Percentiles rank a stretch among this genome's conserved stretches.
These are phyloP conservation scores for Ecdyonurus torrentis DNA, from an alignment of 2,888 invertebrate genomes.

Conservation along the genomic window DNA sequence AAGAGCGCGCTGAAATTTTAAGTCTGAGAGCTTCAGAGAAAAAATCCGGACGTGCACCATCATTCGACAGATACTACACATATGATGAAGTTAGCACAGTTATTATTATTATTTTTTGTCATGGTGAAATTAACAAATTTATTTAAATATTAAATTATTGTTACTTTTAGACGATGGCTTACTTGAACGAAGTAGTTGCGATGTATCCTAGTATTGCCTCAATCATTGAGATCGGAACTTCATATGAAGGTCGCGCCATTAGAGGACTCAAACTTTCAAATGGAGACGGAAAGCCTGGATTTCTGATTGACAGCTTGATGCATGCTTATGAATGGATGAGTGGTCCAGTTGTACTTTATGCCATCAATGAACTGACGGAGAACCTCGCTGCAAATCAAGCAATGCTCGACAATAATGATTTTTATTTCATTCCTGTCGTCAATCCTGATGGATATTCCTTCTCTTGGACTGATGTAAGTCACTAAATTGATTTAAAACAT, in stretches of 20 bases:
- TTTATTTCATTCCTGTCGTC: no score
- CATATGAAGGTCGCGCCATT: slow-evolving; percentile 52
- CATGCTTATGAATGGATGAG: slow-evolving; percentile 1
- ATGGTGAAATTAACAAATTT: no score
- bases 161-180: slow-evolving; percentile 39
- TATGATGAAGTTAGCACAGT: slow-evolving; percentile 2
- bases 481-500: no score
- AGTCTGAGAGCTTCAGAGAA: background rate
- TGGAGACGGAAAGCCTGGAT: background rate
- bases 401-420: no score
- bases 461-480: no score
- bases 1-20: background rate
- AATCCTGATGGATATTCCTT: no score
- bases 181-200: slow-evolving; percentile 47
- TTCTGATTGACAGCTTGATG: background rate
- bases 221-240: slow-evolving; percentile 50
- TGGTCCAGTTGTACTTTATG: no score
- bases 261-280: slow-evolving; percentile 49
- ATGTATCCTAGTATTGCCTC: slow-evolving; percentile 46
- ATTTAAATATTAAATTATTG: no score
- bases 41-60: background rate
- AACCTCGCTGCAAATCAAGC: no score
- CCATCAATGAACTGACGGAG: no score
- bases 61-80: background rate
- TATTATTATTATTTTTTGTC: no score